These are phyloP conservation scores for Linnaemya vulpina DNA, from an alignment of 2,888 invertebrate species.

Conservation along the genomic window DNA sequence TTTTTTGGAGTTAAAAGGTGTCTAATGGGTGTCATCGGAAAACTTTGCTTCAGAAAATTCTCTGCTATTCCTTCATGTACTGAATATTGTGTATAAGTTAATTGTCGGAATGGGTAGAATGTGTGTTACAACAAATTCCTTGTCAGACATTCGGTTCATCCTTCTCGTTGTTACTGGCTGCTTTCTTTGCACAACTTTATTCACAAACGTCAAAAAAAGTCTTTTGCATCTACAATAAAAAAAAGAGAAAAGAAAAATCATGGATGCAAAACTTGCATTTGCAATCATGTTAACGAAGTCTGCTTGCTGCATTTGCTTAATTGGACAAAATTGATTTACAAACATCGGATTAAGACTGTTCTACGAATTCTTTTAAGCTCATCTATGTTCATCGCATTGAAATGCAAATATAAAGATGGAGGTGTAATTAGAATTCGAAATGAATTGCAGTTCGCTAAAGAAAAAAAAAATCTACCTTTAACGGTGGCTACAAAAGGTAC, in stretches of 20 bases:
- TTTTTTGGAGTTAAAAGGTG: conserved; percentile 39
- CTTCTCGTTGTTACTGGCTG: not conserved
- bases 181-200: not conserved
- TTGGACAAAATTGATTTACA: conserved; percentile 63
- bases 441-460: conserved; percentile 7
- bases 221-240: not conserved
- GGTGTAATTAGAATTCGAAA: conserved; percentile 42
- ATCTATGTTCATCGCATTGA: conserved; percentile 20
- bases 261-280: conserved; percentile 18
- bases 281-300: conserved; percentile 45
- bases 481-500: not conserved
- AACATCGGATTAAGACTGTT: conserved; percentile 39
- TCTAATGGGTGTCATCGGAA: conserved; percentile 33
- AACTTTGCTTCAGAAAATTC: not conserved
- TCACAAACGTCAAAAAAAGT: not conserved
- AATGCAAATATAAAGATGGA: conserved; percentile 34
- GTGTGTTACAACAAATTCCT: conserved; percentile 19
- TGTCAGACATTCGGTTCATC: not conserved
- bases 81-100: conserved; percentile 35
- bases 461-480: not conserved
- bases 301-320: conserved; percentile 48
- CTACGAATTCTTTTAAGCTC: conserved; percentile 5
- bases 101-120: conserved; percentile 29
- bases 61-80: conserved; percentile 11
- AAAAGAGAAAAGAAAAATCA: not conserved